phyloP scores from a whole-genome alignment of 2,888 invertebrate genomes.

The Gryllus longicercus region DNA sequence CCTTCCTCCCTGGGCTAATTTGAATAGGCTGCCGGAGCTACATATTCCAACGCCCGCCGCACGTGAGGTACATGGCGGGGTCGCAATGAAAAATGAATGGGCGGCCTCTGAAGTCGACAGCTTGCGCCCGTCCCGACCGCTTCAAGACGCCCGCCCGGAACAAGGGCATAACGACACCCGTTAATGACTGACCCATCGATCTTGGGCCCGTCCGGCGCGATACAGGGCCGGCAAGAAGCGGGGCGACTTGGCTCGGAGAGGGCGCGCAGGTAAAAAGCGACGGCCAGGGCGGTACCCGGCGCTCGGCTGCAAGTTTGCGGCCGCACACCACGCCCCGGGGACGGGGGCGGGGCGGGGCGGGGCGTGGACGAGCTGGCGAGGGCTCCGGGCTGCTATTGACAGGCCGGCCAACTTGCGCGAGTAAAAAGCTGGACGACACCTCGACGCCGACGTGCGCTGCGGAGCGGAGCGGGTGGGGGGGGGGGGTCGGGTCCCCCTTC shows the following conservation, averaged over 20 bases:
- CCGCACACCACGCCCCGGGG: not conserved
- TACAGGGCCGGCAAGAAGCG: not conserved
- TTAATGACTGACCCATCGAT: slow-evolving; percentile 17
- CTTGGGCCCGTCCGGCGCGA: not conserved
- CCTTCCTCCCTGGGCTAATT: too few species aligned
- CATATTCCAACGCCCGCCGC: too few species aligned
- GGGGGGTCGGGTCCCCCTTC: not conserved
- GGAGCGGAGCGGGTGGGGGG: not conserved
- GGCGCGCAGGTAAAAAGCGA: not conserved
- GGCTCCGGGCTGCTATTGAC: not conserved
- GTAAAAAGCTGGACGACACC: slow-evolving; percentile 4
- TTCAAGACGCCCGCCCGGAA: not conserved
- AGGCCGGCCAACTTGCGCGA: not conserved
- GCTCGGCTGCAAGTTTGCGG: not conserved
- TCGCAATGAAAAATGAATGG: too few species aligned
- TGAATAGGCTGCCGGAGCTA: too few species aligned
- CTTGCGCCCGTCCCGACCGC: too few species aligned
- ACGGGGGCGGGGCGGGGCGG: too few species aligned
- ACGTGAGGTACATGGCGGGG: too few species aligned
- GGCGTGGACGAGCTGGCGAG: not conserved
- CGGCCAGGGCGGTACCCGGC: not conserved
- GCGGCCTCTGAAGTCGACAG: too few species aligned
- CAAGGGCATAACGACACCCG: not conserved
- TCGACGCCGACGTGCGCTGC: not conserved
- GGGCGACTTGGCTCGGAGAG: not conserved